Evolutionary conservation across 2,113 vertebrate genomes (phyloP).

Genomic region (Pygoscelis antarcticus): DNA sequence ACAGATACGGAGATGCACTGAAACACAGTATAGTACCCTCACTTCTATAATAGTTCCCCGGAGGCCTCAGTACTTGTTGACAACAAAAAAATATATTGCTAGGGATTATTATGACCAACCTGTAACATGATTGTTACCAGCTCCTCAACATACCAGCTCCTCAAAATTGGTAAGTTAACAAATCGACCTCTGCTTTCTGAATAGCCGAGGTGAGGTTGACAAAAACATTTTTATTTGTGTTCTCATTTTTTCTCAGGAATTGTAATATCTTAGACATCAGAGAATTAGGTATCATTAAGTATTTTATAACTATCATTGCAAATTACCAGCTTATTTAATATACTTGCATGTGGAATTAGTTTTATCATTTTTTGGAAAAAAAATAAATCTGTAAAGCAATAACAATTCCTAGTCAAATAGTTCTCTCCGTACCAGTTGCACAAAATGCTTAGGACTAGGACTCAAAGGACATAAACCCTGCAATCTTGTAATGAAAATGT

Average conservation of each 20-base stretch:
- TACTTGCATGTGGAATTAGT: background rate
- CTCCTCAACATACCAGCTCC: background rate
- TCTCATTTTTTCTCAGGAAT: background rate
- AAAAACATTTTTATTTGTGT: background rate
- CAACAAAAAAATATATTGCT: background rate
- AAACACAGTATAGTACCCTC: background rate
- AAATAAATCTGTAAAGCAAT: background rate
- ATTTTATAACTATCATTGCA: background rate
- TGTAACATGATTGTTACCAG: background rate
- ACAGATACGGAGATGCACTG: background rate
- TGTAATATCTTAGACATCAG: background rate
- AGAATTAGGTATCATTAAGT: background rate
- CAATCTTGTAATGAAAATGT: conserved; percentile 36
- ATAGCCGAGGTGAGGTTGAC: background rate
- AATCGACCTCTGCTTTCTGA: background rate
- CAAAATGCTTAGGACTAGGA: background rate
- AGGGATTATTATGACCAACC: background rate
- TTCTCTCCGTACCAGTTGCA: background rate
- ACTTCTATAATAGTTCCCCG: background rate
- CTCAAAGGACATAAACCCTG: conserved; percentile 25
- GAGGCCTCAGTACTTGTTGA: background rate
- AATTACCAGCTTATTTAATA: background rate
- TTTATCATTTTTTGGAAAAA: background rate
- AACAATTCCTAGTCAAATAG: background rate
- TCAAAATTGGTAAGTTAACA: background rate